A percentile compares a stretch with the other conserved stretches of the same genome.
Conservation (phyloP, 2,797 vertebrate genomes). For the Danio choprae region DNA sequence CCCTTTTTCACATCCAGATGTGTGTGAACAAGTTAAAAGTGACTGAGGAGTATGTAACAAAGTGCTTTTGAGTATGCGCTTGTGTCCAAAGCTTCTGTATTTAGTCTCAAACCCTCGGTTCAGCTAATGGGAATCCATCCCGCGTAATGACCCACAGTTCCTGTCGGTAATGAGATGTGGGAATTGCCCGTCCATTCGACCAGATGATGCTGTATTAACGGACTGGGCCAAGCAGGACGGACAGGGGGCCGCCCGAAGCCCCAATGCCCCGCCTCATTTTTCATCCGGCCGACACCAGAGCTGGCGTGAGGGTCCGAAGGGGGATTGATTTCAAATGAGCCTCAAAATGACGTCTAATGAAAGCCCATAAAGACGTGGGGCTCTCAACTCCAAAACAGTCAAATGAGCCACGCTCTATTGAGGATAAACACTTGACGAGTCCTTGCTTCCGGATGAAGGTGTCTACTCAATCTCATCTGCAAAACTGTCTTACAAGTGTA, state of each 20-base stretch:
- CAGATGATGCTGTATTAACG: conserved; percentile 92
- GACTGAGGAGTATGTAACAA: conserved; percentile 42
- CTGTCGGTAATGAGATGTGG: conserved; percentile 93
- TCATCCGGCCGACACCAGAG: conserved; percentile 84
- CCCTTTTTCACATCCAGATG: conserved; percentile 26
- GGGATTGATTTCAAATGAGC: conserved; percentile 81
- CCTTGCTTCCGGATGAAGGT: conserved; percentile 18
- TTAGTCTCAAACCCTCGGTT: conserved; percentile 71
- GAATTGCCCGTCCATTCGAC: conserved; percentile 90
- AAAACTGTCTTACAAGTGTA: conserved; percentile 10
- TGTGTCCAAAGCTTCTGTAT: conserved; percentile 53
- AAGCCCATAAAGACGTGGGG: conserved; percentile 68
- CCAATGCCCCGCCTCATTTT: conserved; percentile 83
- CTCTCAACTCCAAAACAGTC: conserved; percentile 50
- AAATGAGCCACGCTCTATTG: conserved; percentile 40
- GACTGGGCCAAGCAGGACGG: conserved; percentile 82
- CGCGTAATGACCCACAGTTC: conserved; percentile 91
- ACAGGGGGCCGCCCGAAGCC: conserved; percentile 76
- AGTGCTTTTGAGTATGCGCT: conserved; percentile 34
- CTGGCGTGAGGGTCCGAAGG: conserved; percentile 73
- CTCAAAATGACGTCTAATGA: conserved; percentile 76
- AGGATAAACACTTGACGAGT: conserved; percentile 48
- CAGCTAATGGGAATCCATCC: conserved; percentile 89
- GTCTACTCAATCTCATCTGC: conserved; percentile 13
- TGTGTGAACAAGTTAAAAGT: conserved; percentile 30